Base-by-base conservation (phyloP, 2,888 invertebrate genomes). In the Drosophila acutilabella region DNA sequence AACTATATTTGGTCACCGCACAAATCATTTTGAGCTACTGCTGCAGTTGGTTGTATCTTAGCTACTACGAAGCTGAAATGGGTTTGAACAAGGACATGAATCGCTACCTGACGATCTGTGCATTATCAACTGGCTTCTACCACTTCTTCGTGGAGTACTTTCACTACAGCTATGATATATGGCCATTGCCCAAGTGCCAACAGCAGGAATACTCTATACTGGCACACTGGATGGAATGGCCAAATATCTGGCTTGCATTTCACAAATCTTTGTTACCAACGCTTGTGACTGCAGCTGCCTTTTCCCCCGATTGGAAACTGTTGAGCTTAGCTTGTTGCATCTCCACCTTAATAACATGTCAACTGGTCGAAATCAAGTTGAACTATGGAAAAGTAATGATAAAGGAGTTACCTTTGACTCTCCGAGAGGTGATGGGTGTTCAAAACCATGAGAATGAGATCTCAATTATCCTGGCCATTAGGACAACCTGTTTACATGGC, bases 41-140 rank as follows among this genome's bases (percentile, higher is more conserved):
- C 38, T 61, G 45, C 38, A 47, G 44, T 18, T 41, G 40, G 23
- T 11, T 67, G 0, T 73, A 73, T 41, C 36, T 60, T 2, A 20
- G 57, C 30, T 50, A 23, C 26, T 8, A 30, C 30, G 30, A 64
- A 16, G 16, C 4, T 5, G 13, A 20, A 20, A n/a, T n/a, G 8
- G 36, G 23, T 4, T 3, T 14, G 1, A 7, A 16, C 0, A 1
- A 23, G 8, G 47, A 38, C 4, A 1, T 6, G n/a, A 2, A 26
- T 1, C 4, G 16, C 1, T 59, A 42, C 16, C 41, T 71, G 14
- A 20, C 13, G 16, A 1, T 14, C 11, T 64, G 33, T 14, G 41
- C 64, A 40, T 8, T 26, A n/a, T 16, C 51, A 2, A 45, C 53
- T 47, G 58, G 50, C 11, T 2, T 41, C n/a, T 23, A 10, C 45